Base-by-base conservation (phyloP, 1,140 invertebrate species). In the Saccostrea glomerata region DNA sequence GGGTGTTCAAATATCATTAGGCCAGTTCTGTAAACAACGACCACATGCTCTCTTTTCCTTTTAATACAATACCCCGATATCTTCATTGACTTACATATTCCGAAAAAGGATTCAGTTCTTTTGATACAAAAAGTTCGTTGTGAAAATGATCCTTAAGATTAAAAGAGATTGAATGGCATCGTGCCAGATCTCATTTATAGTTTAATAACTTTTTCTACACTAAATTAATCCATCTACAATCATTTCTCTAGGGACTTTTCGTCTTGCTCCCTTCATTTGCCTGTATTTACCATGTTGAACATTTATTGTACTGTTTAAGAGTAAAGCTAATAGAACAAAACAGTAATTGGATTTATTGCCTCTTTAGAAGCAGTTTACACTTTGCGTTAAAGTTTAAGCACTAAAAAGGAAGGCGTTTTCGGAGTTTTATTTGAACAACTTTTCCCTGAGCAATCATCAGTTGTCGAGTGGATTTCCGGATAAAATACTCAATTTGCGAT, bases 391-490 rank as follows among this genome's bases (percentile, higher is more conserved):
- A 15, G 30, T 77, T 25, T 77, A 30, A 36, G 12, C 70, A 25
- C 23, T 4, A 25, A 30, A 30, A 77, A 77, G 30, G 70, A 77
- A 30, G 25, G 70, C 23, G 23, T 30, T 25, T 36, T 77, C 25
- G 2, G 30, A 36, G 15, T 30, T 77, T 77, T 30, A 77, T 77
- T 77, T 77, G 70, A 36, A 77, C 30, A 63, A 25, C 13, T 77
- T 77, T 36, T 30, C 70, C 70, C 70, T 30, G 13, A 25, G 70
- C 70, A 77, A 77, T 36, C 70, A 15, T 30, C 70, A 25, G 11
- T 36, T 77, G 70, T 77, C 70, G 70, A 77, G 25, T 77, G 70
- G 70, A 77, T 77, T 77, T 77, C 70, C 70, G 30, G 70, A 77
- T 77, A 77, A 77, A 77, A 77, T 30, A 77, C 70, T 77, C 70